These are phyloP conservation scores for Aphrocallistes beatrix DNA, from an alignment of 37 sponge, comb jelly and placozoan genomes.

Conservation along the genomic window DNA sequence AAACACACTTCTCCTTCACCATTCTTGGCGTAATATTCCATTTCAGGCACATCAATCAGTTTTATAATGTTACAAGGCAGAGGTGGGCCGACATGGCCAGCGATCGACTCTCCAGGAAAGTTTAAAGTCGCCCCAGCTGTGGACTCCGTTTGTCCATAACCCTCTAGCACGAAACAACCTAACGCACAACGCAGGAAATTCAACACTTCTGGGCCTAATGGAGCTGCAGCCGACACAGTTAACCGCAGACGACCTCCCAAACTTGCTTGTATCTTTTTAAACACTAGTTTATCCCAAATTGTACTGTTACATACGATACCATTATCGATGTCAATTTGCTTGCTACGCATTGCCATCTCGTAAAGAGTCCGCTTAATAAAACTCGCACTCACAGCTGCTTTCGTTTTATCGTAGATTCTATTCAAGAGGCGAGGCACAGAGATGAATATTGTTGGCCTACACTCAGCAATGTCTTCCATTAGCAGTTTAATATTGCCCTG, in stretches of 20 bases:
- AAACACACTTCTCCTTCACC: conserved; percentile 86
- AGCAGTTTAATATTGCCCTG: conserved; percentile 76
- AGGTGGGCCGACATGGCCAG: conserved; percentile 82
- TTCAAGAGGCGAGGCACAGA: conserved; percentile 87
- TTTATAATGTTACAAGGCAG: conserved; percentile 56
- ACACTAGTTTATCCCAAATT: conserved; percentile 78
- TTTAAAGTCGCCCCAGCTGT: conserved; percentile 51
- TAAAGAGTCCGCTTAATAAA: conserved; percentile 61
- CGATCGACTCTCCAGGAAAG: conserved; percentile 33
- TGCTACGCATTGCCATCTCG: conserved; percentile 52
- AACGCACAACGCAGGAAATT: conserved; percentile 57
- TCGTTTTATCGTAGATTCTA: conserved; percentile 82
- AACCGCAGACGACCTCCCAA: conserved; percentile 73
- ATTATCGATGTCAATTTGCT: conserved; percentile 43
- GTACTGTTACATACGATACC: conserved; percentile 55
- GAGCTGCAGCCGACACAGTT: conserved; percentile 86
- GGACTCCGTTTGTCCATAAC: conserved; percentile 96
- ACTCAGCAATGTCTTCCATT: conserved; percentile 61
- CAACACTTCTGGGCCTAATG: conserved; percentile 59
- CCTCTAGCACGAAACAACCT: conserved; percentile 76
- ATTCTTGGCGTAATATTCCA: conserved; percentile 70
- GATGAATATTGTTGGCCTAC: conserved; percentile 79
- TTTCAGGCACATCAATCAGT: conserved; percentile 76
- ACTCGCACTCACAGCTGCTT: conserved; percentile 41
- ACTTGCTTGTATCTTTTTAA: conserved; percentile 52